Base-by-base conservation (phyloP, 2,797 vertebrate species). In the Eulemur coronatus region DNA sequence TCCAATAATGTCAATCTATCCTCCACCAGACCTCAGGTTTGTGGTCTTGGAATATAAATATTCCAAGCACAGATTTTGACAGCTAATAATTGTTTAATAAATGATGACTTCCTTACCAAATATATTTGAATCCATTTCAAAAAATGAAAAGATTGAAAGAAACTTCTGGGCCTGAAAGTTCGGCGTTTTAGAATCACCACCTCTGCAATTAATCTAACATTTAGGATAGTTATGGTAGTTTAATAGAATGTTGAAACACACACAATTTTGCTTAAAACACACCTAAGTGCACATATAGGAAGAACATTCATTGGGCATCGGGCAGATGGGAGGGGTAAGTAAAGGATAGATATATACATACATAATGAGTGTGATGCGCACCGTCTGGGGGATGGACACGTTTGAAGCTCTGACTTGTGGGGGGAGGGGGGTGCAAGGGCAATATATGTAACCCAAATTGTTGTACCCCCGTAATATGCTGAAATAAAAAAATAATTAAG, bases 51-150 rank as follows among this genome's bases (percentile, higher is more conserved):
- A 94, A 89, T 72, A 90, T 35, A 95, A 94, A 84, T 91, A 6
- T 35, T 17, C 6, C 3, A 89, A 67, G 20, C 17, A 75, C 9
- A 84, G 24, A 82, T 72, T 80, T 81, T 93, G 84, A 67, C 15
- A 57, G 52, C 30, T 93, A 96, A 87, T 95, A 86, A 94, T 94
- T 79, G 15, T 55, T 89, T 84, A 87, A 90, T 78, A 76, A 84
- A 33, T 69, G 20, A 70, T 97, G 28, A n/a, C 10, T 93, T 96
- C 10, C 35, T 85, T 86, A 55, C 8, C 24, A 22, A 92, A 57
- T 52, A 11, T 28, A 85, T 73, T 30, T 94, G 41, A 92, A 72
- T 61, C 5, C 4, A 81, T 84, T 82, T 95, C 18, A 82, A 91
- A 85, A 93, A 82, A 50, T 59, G 4, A 65, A 95, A 90, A 92